phyloP scores from a whole-genome alignment of 1,140 invertebrate species.

The Marisa cornuarietis region DNA sequence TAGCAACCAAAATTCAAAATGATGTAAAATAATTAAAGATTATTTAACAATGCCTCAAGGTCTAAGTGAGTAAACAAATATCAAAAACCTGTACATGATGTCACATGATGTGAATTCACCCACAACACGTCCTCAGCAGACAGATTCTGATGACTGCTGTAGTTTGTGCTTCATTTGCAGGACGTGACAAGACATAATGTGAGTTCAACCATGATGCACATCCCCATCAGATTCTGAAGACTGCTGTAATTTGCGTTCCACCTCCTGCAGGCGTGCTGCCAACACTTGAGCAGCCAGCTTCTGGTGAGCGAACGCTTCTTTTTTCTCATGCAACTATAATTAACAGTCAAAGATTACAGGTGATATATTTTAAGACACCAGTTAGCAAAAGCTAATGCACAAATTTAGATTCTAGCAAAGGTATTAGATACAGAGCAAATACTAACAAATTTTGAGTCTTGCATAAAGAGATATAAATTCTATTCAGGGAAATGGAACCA shows the following conservation, averaged over 20 bases:
- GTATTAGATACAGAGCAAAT: background rate
- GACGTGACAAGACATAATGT: background rate
- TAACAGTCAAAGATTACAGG: constrained; percentile 8
- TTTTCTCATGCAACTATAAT: constrained; percentile 53
- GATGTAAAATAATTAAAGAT: too few relatives aligned
- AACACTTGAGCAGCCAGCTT: constrained; percentile 54
- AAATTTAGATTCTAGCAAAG: background rate
- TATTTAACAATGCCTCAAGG: too few relatives aligned
- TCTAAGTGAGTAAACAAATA: too few relatives aligned
- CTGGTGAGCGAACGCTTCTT: constrained; percentile 54
- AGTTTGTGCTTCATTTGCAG: too few relatives aligned
- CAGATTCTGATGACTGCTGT: too few relatives aligned
- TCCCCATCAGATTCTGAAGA: constrained; percentile 28
- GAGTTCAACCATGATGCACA: constrained; percentile 6
- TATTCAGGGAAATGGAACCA: too few relatives aligned
- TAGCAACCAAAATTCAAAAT: too few relatives aligned
- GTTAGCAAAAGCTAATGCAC: background rate
- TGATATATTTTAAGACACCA: background rate
- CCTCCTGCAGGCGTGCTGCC: constrained; percentile 39
- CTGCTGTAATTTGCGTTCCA: constrained; percentile 39
- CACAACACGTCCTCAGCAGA: too few relatives aligned
- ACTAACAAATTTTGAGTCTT: background rate
- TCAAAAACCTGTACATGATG: too few relatives aligned
- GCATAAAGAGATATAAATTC: background rate
- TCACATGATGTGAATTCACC: too few relatives aligned